phyloP scores from a whole-genome alignment of 2,888 invertebrate species.

The Noctua janthe region DNA sequence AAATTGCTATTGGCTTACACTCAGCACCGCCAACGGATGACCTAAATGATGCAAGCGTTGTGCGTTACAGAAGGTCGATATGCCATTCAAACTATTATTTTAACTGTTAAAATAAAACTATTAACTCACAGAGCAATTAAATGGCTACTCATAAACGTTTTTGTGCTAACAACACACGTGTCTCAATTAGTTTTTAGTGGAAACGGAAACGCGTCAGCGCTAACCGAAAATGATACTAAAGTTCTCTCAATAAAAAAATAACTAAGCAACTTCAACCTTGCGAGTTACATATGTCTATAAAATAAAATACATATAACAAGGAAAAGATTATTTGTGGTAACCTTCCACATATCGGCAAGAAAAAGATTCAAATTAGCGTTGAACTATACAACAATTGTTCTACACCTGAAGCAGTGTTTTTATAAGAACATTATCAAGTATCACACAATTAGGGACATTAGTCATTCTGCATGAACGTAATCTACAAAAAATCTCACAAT shows the following conservation, averaged over 20 bases:
- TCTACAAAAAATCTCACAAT: conserved; percentile 59
- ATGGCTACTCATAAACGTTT: conserved; percentile 37
- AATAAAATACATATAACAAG: conserved; percentile 26
- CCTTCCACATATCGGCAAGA: conserved; percentile 34
- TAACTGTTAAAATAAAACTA: conserved; percentile 50
- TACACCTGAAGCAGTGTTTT: conserved; percentile 3
- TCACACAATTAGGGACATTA: conserved; percentile 43
- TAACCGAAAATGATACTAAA: conserved; percentile 42
- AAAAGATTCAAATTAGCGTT: conserved; percentile 4
- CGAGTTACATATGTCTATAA: conserved; percentile 7
- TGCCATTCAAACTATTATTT: conserved; percentile 61
- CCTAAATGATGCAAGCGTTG: conserved; percentile 70
- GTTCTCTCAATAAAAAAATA: conserved; percentile 19
- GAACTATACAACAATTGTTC: conserved; percentile 17
- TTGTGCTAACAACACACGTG: conserved; percentile 36
- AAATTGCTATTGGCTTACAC: conserved; percentile 45
- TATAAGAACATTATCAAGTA: conserved; percentile 26
- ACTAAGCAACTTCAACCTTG: conserved; percentile 44
- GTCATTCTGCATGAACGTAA: conserved; percentile 55
- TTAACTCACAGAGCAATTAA: conserved; percentile 49
- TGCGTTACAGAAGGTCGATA: conserved; percentile 66
- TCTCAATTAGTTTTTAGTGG: conserved; percentile 49
- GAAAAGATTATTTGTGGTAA: conserved; percentile 31
- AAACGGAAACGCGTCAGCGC: conserved; percentile 56
- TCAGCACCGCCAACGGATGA: conserved; percentile 56